Conservation (phyloP, 2,113 vertebrate genomes). For the Buteo buteo region DNA sequence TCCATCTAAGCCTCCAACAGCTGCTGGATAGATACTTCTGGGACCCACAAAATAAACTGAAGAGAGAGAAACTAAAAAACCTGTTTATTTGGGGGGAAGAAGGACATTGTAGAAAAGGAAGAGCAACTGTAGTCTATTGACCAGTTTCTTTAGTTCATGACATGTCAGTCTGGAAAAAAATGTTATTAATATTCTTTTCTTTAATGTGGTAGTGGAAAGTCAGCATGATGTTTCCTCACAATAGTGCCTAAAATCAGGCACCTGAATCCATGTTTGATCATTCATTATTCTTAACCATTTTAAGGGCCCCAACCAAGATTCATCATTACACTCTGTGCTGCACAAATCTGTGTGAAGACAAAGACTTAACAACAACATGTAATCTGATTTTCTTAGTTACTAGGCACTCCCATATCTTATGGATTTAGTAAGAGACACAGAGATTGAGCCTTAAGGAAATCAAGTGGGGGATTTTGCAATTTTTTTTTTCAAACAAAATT, state of each 20-base stretch:
- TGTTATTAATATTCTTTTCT: not conserved
- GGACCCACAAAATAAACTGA: not conserved
- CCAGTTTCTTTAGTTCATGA: not conserved
- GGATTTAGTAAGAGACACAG: not conserved
- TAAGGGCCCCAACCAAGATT: not conserved
- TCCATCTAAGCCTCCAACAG: not conserved
- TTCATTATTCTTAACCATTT: not conserved
- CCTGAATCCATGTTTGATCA: not conserved
- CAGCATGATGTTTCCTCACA: not conserved
- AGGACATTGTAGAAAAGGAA: not conserved
- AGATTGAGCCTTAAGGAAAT: not conserved
- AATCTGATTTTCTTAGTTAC: not conserved
- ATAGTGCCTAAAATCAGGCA: not conserved
- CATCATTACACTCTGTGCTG: not conserved
- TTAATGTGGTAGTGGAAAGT: not conserved
- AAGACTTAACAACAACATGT: not conserved
- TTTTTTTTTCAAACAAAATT: not conserved
- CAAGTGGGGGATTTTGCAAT: not conserved
- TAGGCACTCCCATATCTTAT: not conserved
- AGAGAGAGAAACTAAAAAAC: not conserved
- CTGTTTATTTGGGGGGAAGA: not conserved
- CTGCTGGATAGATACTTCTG: not conserved
- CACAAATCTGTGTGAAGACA: not conserved
- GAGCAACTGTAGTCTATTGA: not conserved
- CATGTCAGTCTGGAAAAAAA: not conserved